These are phyloP conservation scores for Macrostomum lignano DNA, from an alignment of 1,140 invertebrate genomes.

Conservation along the genomic window DNA sequence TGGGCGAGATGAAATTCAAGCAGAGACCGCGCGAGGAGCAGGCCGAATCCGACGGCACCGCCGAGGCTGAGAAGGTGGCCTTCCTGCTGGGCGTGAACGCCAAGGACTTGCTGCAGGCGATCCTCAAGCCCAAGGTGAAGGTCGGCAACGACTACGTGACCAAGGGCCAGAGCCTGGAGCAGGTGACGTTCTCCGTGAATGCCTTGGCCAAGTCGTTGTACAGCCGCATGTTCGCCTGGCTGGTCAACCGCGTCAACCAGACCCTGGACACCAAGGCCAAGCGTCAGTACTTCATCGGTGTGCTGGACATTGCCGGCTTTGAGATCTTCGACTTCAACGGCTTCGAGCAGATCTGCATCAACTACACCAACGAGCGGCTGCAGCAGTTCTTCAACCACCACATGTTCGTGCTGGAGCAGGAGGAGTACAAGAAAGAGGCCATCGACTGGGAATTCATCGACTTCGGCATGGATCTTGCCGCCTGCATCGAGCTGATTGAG, in stretches of 20 bases:
- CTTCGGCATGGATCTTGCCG: constrained; percentile 90
- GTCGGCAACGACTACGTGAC: constrained; percentile 68
- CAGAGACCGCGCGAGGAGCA: constrained; percentile 97
- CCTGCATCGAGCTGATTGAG: constrained; percentile 95
- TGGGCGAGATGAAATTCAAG: constrained; percentile 97
- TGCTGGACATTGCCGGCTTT: constrained; percentile 99
- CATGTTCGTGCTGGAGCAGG: constrained; percentile 99
- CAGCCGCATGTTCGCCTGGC: constrained; percentile 79
- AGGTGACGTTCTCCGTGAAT: constrained; percentile 65
- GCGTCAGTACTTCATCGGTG: constrained; percentile 89
- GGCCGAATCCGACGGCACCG: constrained; percentile 83
- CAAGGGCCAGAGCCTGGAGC: constrained; percentile 81
- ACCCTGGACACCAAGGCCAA: constrained; percentile 88
- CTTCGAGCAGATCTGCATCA: constrained; percentile 99
- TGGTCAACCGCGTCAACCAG: constrained; percentile 92
- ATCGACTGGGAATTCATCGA: constrained; percentile 98
- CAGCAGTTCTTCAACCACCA: constrained; percentile 99
- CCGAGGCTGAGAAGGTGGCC: constrained; percentile 68
- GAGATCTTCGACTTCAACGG: constrained; percentile 99
- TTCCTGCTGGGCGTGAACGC: constrained; percentile 44
- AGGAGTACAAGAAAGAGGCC: constrained; percentile 87
- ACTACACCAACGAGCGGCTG: constrained; percentile 98
- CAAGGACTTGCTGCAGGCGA: constrained; percentile 33
- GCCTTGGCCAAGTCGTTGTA: constrained; percentile 85
- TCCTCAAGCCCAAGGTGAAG: constrained; percentile 36